phyloP scores from a whole-genome alignment of 2,797 vertebrate genomes.

The Thaleichthys pacificus region DNA sequence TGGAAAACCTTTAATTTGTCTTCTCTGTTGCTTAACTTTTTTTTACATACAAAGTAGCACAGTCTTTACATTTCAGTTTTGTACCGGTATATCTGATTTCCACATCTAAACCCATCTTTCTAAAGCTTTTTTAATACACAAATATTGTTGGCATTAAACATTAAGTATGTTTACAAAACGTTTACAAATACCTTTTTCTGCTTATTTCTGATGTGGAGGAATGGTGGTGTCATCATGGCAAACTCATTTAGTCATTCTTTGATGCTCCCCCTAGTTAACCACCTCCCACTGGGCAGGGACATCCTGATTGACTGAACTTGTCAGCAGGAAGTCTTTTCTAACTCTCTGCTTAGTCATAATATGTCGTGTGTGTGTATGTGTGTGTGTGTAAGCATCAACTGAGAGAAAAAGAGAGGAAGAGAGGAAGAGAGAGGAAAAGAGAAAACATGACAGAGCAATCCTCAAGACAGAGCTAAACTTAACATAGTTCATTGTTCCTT shows the following conservation, averaged over 20 bases:
- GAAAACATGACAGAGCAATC: neutral
- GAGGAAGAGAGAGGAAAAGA: neutral
- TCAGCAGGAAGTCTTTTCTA: conserved; percentile 70
- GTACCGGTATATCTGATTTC: too few relatives aligned
- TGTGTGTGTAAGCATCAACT: conserved; percentile 30
- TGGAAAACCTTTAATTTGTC: neutral
- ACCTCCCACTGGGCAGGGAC: conserved; percentile 69
- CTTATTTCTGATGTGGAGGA: conserved; percentile 63
- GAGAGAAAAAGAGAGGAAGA: conserved; percentile 13
- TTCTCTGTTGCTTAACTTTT: neutral
- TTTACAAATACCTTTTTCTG: neutral
- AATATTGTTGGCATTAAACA: too few relatives aligned
- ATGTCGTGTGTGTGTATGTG: conserved; percentile 53
- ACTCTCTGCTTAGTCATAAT: conserved; percentile 68
- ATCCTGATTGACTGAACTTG: conserved; percentile 54
- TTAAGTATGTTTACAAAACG: neutral
- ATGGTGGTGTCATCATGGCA: conserved; percentile 57
- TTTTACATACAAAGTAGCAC: neutral
- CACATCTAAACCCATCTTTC: too few relatives aligned
- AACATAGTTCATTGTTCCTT: neutral
- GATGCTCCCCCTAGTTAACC: conserved; percentile 71
- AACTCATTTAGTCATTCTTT: conserved; percentile 69
- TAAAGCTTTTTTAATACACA: too few relatives aligned
- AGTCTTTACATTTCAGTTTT: neutral
- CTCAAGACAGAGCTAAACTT: neutral